Base-by-base conservation (phyloP, 2,113 vertebrate genomes). In the Oxygymnocypris stewartii region DNA sequence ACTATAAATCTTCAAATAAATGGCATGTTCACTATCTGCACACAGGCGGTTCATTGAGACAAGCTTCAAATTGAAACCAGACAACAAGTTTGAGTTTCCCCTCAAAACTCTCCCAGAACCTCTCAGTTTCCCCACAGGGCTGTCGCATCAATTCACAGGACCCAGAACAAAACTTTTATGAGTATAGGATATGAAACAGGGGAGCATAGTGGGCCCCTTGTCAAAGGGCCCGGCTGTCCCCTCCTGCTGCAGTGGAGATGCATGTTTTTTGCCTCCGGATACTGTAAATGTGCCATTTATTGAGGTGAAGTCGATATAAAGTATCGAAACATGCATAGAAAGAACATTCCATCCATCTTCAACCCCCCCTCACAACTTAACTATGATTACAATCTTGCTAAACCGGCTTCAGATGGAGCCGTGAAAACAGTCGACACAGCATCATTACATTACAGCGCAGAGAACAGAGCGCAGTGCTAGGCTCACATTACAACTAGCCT, bases 81-180 rank as follows among this genome's bases (percentile, higher is more conserved):
- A 94, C 92, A 63, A 20, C 4, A n/a, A 44, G 77, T 51, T 71
- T 75, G 77, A 83, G 86, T 90, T 87, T 89, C 87, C 87, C 85
- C 85, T 86, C 65, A 86, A 85, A 86, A 84, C 82, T 88, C 86
- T 86, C 47, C 87, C 89, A 90, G 91, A 90, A 90, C 90, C 93
- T 90, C 74, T 75, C 79, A 85, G 85, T 89, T 74, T 35, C 78
- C 51, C 40, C 51, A 14, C 10, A 88, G 83, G 77, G 59, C 89
- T 89, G 87, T 85, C 88, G 63, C 18, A 6, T 37, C 14, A 54
- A 83, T 83, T 71, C 65, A 71, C 18, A 0, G 59, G 59, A 40
- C 13, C 31, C 9, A 12, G 16, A 42, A 82, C 6, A 25, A 47
- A 7, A 40, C n/a, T 51, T 82, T 51, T 76, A 69, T 51, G 42